phyloP scores from a whole-genome alignment of 2,888 invertebrate genomes.

The Willowsia nigromaculata region DNA sequence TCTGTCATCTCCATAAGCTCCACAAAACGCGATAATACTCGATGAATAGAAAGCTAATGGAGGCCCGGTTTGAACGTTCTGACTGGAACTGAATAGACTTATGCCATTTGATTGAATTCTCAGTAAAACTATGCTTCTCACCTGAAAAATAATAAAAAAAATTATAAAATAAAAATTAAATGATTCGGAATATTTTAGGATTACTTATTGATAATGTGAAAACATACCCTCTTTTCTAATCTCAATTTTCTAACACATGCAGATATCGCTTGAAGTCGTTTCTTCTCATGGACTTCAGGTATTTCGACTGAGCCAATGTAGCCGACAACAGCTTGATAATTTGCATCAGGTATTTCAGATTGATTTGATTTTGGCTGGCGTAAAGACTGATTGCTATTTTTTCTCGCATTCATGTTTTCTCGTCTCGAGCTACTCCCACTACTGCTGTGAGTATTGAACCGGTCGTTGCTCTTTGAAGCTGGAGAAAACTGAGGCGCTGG shows the following conservation, averaged over 20 bases:
- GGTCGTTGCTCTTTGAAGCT: slow-evolving; percentile 63
- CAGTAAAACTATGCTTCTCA: slow-evolving; percentile 77
- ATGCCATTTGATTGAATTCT: slow-evolving; percentile 77
- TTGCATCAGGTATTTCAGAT: slow-evolving; percentile 40
- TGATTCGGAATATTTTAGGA: too few relatives aligned
- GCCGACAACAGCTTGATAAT: slow-evolving; percentile 90
- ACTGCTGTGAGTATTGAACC: slow-evolving; percentile 77
- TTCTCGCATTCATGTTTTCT: slow-evolving; percentile 67
- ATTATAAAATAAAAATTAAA: background rate
- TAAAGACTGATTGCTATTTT: slow-evolving; percentile 68
- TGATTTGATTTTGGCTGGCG: slow-evolving; percentile 6
- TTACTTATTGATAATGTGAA: too few relatives aligned
- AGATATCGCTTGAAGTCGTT: slow-evolving; percentile 84
- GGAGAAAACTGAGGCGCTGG: slow-evolving; percentile 62
- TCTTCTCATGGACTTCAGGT: slow-evolving; percentile 87
- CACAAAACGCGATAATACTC: slow-evolving; percentile 88
- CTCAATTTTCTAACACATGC: slow-evolving; percentile 91
- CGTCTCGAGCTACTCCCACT: slow-evolving; percentile 76
- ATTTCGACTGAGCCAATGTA: slow-evolving; percentile 98
- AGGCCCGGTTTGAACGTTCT: slow-evolving; percentile 77
- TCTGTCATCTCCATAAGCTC: slow-evolving; percentile 93
- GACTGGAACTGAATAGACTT: slow-evolving; percentile 77
- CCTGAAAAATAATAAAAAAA: slow-evolving; percentile 65
- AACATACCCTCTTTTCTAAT: slow-evolving; percentile 88
- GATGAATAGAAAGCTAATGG: slow-evolving; percentile 78